Evolutionary conservation across 1,140 invertebrate species (phyloP).

Genomic region (Trichomalopsis sarcophagae): DNA sequence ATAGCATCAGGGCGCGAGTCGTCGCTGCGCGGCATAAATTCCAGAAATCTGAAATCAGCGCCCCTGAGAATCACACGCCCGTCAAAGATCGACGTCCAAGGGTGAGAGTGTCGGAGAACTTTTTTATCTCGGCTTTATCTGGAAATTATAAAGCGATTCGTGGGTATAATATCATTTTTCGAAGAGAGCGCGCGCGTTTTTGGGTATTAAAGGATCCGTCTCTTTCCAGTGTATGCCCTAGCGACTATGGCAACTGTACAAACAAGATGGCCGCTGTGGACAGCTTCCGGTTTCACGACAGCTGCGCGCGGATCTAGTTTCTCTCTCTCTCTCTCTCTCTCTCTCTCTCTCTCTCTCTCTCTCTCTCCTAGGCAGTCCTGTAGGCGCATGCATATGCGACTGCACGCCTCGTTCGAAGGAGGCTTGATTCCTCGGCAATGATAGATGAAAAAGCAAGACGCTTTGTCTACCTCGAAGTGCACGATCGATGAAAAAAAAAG

Average conservation of each 20-base stretch:
- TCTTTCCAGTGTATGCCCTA: constrained; percentile 40
- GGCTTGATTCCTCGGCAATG: neutral
- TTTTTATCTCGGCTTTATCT: constrained; percentile 25
- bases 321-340: constrained; percentile 8
- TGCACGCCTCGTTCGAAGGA: constrained; percentile 5
- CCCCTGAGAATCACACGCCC: constrained; percentile 49
- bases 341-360: neutral
- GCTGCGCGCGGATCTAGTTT: constrained; percentile 74
- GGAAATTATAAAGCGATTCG: constrained; percentile 22
- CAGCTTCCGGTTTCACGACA: constrained; percentile 73
- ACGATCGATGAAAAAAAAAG: no score
- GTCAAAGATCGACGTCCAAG: neutral
- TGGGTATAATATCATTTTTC: constrained; percentile 7
- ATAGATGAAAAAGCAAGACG: neutral
- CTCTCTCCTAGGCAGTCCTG: neutral
- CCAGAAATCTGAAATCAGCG: constrained; percentile 70
- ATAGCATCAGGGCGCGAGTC: neutral
- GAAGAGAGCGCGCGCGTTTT: neutral
- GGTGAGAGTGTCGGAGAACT: constrained; percentile 51
- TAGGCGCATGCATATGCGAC: neutral
- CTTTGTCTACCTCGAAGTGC: neutral
- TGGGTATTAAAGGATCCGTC: constrained; percentile 60
- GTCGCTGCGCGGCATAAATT: constrained; percentile 64
- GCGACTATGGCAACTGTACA: constrained; percentile 74
- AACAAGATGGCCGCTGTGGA: constrained; percentile 70